These are phyloP conservation scores for Pogonomyrmex californicus DNA, from an alignment of 1,140 invertebrate species.

Conservation along the genomic window DNA sequence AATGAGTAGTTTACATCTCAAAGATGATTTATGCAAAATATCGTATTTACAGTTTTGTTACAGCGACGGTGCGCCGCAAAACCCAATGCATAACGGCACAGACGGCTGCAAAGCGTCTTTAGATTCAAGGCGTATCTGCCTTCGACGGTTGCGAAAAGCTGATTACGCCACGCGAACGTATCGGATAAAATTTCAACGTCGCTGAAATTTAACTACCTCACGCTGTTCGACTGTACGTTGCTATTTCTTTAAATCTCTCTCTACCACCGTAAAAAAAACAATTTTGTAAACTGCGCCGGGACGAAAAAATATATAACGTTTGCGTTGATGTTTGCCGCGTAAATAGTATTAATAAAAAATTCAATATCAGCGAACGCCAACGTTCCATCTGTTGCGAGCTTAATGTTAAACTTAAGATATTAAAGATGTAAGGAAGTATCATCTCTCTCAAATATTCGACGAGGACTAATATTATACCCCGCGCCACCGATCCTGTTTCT, in stretches of 20 bases:
- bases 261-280: neutral
- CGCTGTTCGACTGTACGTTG: neutral
- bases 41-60: conserved; percentile 54
- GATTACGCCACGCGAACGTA: conserved; percentile 48
- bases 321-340: neutral
- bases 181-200: conserved; percentile 45
- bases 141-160: conserved; percentile 46
- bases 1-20: conserved; percentile 37
- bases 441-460: conserved; percentile 31
- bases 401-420: conserved; percentile 29
- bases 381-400: neutral
- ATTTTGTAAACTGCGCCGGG: neutral
- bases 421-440: neutral
- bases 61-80: conserved; percentile 31
- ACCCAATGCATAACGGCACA: neutral
- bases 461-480: conserved; percentile 38
- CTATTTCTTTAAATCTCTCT: neutral
- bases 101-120: conserved; percentile 23
- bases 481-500: neutral
- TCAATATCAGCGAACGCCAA: neutral
- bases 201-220: conserved; percentile 37
- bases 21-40: conserved; percentile 30
- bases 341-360: neutral
- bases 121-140: conserved; percentile 22
- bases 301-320: neutral